A percentile compares a stretch with the other conserved stretches of the same genome.
Evolutionary conservation across 2,888 invertebrate genomes (phyloP).

Genomic region (Lasioglossum malachurum): DNA sequence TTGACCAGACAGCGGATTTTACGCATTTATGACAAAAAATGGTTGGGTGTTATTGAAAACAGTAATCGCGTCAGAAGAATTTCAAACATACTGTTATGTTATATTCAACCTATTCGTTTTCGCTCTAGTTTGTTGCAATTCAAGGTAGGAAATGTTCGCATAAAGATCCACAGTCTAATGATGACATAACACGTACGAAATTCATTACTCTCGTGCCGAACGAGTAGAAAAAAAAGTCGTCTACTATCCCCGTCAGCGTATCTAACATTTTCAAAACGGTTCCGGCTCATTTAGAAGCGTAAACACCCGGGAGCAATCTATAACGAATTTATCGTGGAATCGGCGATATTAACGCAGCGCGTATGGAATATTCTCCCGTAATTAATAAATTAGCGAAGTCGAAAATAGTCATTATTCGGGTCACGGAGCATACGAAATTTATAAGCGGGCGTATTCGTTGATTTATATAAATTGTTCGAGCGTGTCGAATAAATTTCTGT

Average conservation of each 20-base stretch:
- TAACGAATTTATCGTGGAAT: background rate
- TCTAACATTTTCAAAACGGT: background rate
- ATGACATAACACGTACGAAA: too few relatives aligned
- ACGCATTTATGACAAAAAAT: background rate
- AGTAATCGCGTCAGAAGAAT: too few relatives aligned
- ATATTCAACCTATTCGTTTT: too few relatives aligned
- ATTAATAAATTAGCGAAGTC: conserved; percentile 36
- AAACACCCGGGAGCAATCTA: background rate
- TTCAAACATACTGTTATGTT: too few relatives aligned
- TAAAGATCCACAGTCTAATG: too few relatives aligned
- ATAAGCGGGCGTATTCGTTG: conserved; percentile 19
- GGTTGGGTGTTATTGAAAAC: too few relatives aligned
- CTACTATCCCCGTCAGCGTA: background rate
- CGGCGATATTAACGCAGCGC: conserved; percentile 6
- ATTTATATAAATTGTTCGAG: conserved; percentile 33
- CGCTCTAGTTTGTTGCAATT: too few relatives aligned
- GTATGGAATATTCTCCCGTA: conserved; percentile 16
- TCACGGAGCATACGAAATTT: conserved; percentile 25
- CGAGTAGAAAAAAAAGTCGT: background rate
- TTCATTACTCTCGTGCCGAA: too few relatives aligned
- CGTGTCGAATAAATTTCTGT: conserved; percentile 38
- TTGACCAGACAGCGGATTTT: too few relatives aligned
- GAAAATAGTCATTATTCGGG: conserved; percentile 14
- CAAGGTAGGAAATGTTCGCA: too few relatives aligned
- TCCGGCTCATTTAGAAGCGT: background rate